Evolutionary conservation across 2,797 vertebrate genomes (phyloP), one percentile per base, ranked within the genome.

Genomic region (Anguilla pacifica): DNA sequence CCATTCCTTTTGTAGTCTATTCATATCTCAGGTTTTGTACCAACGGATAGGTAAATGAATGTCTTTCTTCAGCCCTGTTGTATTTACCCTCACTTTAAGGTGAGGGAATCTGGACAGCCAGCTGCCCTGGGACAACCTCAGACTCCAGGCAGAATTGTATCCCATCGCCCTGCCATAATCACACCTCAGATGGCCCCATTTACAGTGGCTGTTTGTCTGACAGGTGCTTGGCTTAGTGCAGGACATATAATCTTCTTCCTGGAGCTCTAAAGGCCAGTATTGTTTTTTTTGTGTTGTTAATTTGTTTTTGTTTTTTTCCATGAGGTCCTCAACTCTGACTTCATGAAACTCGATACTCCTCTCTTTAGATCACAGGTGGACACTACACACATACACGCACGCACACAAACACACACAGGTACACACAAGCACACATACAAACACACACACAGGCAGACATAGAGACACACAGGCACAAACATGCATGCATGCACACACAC

Each of bases 381-480:
- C 31, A 51, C 57, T 35, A 77, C 77, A 53, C 87, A 49, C 77
- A 77, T 15, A 43, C 59, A 91, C 55, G 84, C 89, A 89, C 77
- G 83, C 85, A 84, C 81, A 74, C 61, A 19, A 39, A 81, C 83
- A 81, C 82, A 88, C 72, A 61, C 39, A 61, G 79, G 28, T 49
- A 85, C 35, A 25, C 77, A 59, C 57, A 19, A 2, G 3, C 57
- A 59, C 57, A 59, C 57, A 17, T 15, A 19, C 57, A 59, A 17
- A 3, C 17, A 17, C 15, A 59, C 57, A 59, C 57, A 19, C 57
- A 59, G 13, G 15, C 15, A 17, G 10, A 55, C 10, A 55, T 55
- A 55, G 10, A 55, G 2, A 55, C 53, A 55, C 53, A 55, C 53
- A 53, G 7, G 51, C 11, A 53, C 11, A 55, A 10, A 55, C 53